Conservation (phyloP, 2,888 invertebrate species). For the Meganola albula region DNA sequence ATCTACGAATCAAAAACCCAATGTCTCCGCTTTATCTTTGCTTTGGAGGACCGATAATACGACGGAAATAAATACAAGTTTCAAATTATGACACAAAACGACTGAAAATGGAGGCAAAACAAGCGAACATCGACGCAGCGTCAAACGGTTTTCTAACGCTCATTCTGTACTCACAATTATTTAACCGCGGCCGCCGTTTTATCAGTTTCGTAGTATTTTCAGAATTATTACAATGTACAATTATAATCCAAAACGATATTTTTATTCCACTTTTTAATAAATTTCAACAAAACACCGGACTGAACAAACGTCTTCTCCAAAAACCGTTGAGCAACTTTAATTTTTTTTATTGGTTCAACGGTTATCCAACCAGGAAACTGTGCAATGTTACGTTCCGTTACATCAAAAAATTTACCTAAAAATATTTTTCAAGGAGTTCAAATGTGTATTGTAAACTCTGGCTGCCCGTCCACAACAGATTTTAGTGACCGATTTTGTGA, state of each 20-base stretch:
- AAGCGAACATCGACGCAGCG: constrained; percentile 63
- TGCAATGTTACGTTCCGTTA: constrained; percentile 34
- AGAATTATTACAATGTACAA: constrained; percentile 34
- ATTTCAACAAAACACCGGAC: constrained; percentile 61
- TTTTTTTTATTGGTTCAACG: constrained; percentile 50
- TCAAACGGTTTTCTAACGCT: constrained; percentile 41
- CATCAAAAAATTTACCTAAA: too few species aligned
- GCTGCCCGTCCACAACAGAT: too few species aligned
- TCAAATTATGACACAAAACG: constrained; percentile 52
- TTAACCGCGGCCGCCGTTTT: constrained; percentile 58
- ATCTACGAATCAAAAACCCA: constrained; percentile 25
- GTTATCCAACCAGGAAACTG: constrained; percentile 46
- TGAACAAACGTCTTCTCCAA: constrained; percentile 55
- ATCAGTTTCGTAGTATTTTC: constrained; percentile 34
- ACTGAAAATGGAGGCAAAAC: constrained; percentile 73
- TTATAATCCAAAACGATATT: constrained; percentile 36
- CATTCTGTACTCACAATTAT: constrained; percentile 50
- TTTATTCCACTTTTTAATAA: constrained; percentile 45
- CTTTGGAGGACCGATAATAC: constrained; percentile 13
- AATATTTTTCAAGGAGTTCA: too few species aligned
- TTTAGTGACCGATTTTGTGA: too few species aligned
- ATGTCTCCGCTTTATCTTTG: constrained; percentile 7
- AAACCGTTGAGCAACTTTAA: constrained; percentile 66
- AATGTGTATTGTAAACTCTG: too few species aligned
- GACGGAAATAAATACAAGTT: constrained; percentile 44